phyloP scores from a whole-genome alignment of 2,113 vertebrate genomes.

The Eolophus roseicapilla region DNA sequence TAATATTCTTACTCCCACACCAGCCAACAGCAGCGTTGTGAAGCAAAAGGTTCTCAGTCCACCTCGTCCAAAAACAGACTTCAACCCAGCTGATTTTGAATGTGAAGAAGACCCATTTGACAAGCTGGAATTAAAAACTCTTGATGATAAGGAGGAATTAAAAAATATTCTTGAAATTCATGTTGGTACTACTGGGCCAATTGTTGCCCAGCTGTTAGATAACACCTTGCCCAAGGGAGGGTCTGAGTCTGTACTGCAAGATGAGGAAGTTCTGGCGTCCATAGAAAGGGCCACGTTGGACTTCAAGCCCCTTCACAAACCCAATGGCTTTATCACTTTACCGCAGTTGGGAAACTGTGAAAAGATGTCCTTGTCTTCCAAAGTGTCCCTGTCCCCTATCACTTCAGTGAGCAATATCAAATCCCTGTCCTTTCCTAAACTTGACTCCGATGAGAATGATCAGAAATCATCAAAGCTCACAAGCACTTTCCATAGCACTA shows the following conservation, averaged over 20 bases:
- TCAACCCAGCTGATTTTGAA: constrained; percentile 97
- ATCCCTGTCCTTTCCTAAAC: constrained; percentile 94
- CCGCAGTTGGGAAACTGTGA: constrained; percentile 86
- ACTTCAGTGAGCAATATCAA: constrained; percentile 91
- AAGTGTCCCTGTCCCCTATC: constrained; percentile 78
- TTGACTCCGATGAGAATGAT: constrained; percentile 85
- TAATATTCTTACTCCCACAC: constrained; percentile 92
- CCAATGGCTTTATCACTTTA: constrained; percentile 90
- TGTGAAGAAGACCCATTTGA: constrained; percentile 97
- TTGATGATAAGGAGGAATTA: constrained; percentile 93
- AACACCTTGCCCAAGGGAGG: constrained; percentile 65
- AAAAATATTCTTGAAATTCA: constrained; percentile 90
- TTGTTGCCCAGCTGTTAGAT: constrained; percentile 75
- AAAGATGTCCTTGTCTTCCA: constrained; percentile 82
- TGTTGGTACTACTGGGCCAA: constrained; percentile 69
- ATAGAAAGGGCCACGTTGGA: constrained; percentile 73
- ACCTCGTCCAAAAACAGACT: constrained; percentile 76
- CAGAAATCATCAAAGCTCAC: constrained; percentile 72
- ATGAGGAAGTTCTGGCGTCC: constrained; percentile 75
- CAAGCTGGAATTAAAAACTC: constrained; percentile 95
- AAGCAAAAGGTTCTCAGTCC: constrained; percentile 83
- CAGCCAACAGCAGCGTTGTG: constrained; percentile 79
- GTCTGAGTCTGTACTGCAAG: constrained; percentile 69
- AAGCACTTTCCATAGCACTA: constrained; percentile 74
- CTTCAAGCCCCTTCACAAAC: constrained; percentile 87